A percentile compares a stretch with the other conserved stretches of the same genome.
Conservation (phyloP, 2,888 invertebrate species). For the Uloborus plumipes region DNA sequence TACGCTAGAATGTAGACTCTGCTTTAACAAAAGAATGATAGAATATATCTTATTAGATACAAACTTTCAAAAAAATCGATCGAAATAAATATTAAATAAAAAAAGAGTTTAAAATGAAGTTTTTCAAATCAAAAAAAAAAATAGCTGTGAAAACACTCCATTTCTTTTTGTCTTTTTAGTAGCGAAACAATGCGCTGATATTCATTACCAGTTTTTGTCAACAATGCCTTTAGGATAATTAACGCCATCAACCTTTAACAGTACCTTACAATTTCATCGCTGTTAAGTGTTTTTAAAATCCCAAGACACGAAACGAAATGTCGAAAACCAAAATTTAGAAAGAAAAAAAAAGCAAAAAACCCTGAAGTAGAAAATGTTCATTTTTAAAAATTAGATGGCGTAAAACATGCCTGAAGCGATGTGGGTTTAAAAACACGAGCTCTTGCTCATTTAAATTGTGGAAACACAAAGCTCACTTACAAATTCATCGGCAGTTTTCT, state of each 20-base stretch:
- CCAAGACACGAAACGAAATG: constrained; percentile 11
- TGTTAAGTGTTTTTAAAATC: constrained; percentile 58
- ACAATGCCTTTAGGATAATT: constrained; percentile 50
- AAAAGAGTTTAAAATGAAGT: no score
- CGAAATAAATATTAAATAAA: no score
- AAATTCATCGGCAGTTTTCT: constrained; percentile 22
- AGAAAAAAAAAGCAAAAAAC: constrained; percentile 26
- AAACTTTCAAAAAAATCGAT: no score
- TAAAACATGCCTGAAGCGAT: constrained; percentile 42
- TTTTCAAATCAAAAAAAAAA: no score
- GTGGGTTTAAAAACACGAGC: constrained; percentile 46
- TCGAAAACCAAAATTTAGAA: constrained; percentile 21
- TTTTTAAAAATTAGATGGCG: constrained; percentile 35
- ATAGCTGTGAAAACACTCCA: no score
- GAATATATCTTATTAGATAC: no score
- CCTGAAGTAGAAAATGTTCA: constrained; percentile 1
- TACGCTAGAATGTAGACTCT: no score
- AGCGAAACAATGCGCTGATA: background rate
- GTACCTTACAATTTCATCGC: constrained; percentile 45
- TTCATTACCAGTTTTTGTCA: constrained; percentile 48
- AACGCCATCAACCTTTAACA: constrained; percentile 43
- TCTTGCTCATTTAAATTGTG: constrained; percentile 40
- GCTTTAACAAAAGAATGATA: no score
- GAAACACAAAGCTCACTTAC: constrained; percentile 41
- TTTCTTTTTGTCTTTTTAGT: no score